Base-by-base conservation (phyloP, 2,797 vertebrate genomes). In the Lithobates pipiens region DNA sequence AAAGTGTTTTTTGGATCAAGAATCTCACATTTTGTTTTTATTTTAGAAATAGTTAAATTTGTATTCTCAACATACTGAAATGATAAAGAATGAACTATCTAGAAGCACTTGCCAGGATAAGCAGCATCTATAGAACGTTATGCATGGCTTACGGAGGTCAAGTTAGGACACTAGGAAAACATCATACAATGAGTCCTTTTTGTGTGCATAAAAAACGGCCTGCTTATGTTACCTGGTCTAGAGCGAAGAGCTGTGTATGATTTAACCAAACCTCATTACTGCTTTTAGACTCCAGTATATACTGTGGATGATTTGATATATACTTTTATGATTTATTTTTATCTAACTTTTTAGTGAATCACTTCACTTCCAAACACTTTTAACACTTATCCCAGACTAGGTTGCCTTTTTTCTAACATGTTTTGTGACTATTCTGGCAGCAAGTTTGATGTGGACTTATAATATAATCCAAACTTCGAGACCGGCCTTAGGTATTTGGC, bases 141-240 rank as follows among this genome's bases (percentile, higher is more conserved):
- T 44, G 76, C 69, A 32, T 83, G 76, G 61, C 70, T 83, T 44
- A 16, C 18, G 32, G 69, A 42, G 85, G 85, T 87, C 85, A 83
- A 13, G 15, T 75, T 83, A 65, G 85, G 85, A 83, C 85, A 86
- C 61, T 57, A 44, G 80, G 76, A 83, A 71, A 86, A 75, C 80
- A 61, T 73, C 75, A 83, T 79, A 65, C 69, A 75, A 80, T 68
- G 72, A 80, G 46, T 63, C 71, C 57, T 78, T 86, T 82, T 70
- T 63, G 18, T 73, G 85, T 79, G 69, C 34, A 11, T 83, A 79
- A 76, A 76, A 70, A 32, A 67, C 75, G 72, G 74, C 63, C 80
- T 74, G 63, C 77, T 85, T 75, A 73, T 54, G 63, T 86, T 77
- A 77, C 73, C 67, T 86, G 44, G 67, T 70, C 27, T 44, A 69